Evolutionary conservation across 2,888 invertebrate species (phyloP).

Genomic region (Orthosia gothica): DNA sequence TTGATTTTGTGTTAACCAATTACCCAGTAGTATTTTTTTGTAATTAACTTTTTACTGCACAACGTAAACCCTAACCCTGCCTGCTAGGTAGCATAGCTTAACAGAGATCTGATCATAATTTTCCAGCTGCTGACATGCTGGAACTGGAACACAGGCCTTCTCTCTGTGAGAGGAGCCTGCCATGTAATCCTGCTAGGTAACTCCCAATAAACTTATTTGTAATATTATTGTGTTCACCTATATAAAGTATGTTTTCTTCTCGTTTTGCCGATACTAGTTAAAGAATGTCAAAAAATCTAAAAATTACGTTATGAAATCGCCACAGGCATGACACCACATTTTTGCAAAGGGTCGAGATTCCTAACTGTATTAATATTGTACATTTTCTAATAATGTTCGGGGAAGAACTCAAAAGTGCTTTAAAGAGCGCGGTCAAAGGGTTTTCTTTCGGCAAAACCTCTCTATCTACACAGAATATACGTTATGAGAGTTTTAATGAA

Average conservation of each 20-base stretch:
- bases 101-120: no score
- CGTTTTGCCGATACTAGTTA: not conserved
- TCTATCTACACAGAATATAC: not conserved
- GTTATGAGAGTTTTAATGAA: slow-evolving; percentile 7
- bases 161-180: no score
- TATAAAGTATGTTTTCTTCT: not conserved
- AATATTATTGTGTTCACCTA: no score
- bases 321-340: slow-evolving; percentile 23
- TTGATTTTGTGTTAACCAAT: not conserved
- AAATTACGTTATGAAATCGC: slow-evolving; percentile 1
- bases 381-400: slow-evolving; percentile 42
- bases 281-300: not conserved
- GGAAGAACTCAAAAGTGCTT: slow-evolving; percentile 35
- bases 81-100: no score
- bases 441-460: not conserved
- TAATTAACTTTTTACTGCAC: not conserved
- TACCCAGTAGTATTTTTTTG: no score
- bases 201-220: no score
- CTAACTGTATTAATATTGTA: slow-evolving; percentile 36
- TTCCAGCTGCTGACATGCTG: no score
- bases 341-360: slow-evolving; percentile 35
- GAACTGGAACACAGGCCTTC: no score
- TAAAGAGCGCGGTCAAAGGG: slow-evolving; percentile 44
- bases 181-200: no score
- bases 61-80: no score